Evolutionary conservation across 2,888 invertebrate species (phyloP), one percentile per base, ranked within the genome.

Genomic region (Leucophenga montana): DNA sequence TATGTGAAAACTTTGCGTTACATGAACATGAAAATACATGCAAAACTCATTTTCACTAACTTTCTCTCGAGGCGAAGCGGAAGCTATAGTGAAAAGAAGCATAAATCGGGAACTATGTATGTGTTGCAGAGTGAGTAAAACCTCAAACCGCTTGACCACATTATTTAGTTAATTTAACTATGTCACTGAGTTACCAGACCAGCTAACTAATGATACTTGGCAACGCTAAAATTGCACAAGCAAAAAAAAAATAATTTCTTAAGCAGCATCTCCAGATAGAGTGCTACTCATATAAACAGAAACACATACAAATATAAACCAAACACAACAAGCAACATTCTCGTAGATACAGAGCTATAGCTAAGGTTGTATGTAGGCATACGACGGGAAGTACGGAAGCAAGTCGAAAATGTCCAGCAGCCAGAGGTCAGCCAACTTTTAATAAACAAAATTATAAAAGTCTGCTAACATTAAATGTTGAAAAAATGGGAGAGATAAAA

Each of bases 161-260:
- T 84, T 83, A 80, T 82, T 82, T 83, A 80, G 84, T 81, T 81
- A 81, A 81, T 83, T 81, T 84, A 82, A 80, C 84, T 80, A 75
- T 78, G 84, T 82, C 80, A 72, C 76, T 70, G 75, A 73, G 73
- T 74, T 82, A 78, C 80, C 82, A 83, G 39, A 80, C 80, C 73
- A 78, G 73, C 75, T 74, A 80, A 83, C 80, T 80, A 83, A 57
- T 57, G 57, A 57, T n/a, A 57, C 57, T 57, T 57, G 57, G 57
- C 57, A 57, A 31, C 27, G 31, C 27, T 57, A 27, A 27, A 57
- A 57, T 27, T 57, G 57, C 27, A 57, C 57, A 27, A 57, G 1
- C 13, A 31, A 14, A 13, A 57, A 33, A 33, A 57, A 57, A 57
- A 14, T 13, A 27, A 57, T 57, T 57, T 57, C 31, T 57, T 20